Evolutionary conservation across 2,797 vertebrate genomes (phyloP).

Genomic region (Fundulus diaphanus): DNA sequence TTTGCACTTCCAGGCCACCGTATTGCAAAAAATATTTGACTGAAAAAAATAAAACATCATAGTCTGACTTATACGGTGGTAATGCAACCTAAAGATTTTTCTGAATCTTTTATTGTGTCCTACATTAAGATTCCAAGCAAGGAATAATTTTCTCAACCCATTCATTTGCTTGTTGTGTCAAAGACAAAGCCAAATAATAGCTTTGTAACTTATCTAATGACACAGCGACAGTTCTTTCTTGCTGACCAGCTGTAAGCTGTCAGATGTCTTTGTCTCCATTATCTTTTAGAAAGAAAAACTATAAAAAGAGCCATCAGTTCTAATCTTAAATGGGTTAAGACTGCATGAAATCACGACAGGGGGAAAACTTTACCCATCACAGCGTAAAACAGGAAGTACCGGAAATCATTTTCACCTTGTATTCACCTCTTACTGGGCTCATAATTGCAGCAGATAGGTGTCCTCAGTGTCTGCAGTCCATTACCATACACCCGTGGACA

Average conservation of each 20-base stretch:
- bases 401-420: conserved; percentile 82
- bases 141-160: conserved; percentile 8
- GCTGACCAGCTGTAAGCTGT: conserved; percentile 43
- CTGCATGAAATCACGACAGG: conserved; percentile 52
- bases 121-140: not conserved
- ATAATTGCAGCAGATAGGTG: conserved; percentile 80
- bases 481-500: conserved; percentile 71
- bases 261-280: conserved; percentile 37
- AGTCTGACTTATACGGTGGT: no score
- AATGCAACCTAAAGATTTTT: not conserved
- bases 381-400: conserved; percentile 57
- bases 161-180: conserved; percentile 8
- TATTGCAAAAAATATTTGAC: no score
- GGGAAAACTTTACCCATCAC: conserved; percentile 49
- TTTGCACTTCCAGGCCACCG: no score
- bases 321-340: conserved; percentile 52
- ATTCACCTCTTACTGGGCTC: conserved; percentile 76
- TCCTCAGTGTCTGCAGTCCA: conserved; percentile 71
- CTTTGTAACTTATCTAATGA: conserved; percentile 29
- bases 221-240: conserved; percentile 5
- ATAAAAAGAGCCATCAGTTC: conserved; percentile 36
- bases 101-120: not conserved
- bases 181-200: conserved; percentile 40
- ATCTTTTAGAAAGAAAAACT: conserved; percentile 17
- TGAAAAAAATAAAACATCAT: no score